phyloP scores from a whole-genome alignment of 2,888 invertebrate genomes.

The Rugalucina vietnamica region DNA sequence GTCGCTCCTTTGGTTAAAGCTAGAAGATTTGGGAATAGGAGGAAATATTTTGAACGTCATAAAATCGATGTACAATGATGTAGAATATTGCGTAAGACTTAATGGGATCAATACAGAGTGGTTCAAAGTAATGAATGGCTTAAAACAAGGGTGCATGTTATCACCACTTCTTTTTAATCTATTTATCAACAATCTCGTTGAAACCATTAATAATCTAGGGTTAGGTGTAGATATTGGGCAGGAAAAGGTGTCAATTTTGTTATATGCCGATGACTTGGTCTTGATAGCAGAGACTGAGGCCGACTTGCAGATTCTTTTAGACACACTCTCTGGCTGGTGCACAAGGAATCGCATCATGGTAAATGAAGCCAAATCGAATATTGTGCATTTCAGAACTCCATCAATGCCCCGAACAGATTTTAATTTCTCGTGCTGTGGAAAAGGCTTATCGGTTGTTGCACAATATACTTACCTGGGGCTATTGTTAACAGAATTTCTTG shows the following conservation, averaged over 20 bases:
- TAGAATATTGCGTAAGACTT: neutral
- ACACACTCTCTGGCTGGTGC: neutral
- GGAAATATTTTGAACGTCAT: constrained; percentile 25
- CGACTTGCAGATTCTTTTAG: neutral
- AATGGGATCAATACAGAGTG: constrained; percentile 10
- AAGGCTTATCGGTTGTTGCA: neutral
- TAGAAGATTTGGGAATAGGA: neutral
- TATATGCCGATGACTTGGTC: neutral
- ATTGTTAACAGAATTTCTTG: constrained; percentile 19
- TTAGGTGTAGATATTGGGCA: neutral
- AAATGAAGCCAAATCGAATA: constrained; percentile 20
- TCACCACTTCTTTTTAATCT: constrained; percentile 25
- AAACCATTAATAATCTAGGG: neutral
- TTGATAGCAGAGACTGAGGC: neutral
- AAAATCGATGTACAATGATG: neutral
- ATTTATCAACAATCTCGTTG: constrained; percentile 24
- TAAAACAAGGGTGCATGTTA: constrained; percentile 25
- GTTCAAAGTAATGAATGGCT: constrained; percentile 19
- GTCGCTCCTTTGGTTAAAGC: constrained; percentile 1
- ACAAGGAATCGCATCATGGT: neutral
- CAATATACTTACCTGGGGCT: constrained; percentile 25
- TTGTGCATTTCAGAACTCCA: constrained; percentile 29
- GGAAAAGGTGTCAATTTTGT: neutral
- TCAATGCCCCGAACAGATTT: neutral
- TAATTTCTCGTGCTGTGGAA: constrained; percentile 3